A percentile compares a stretch with the other conserved stretches of the same genome.
Evolutionary conservation across 2,113 vertebrate genomes (phyloP).

Genomic region (Scomber colias): DNA sequence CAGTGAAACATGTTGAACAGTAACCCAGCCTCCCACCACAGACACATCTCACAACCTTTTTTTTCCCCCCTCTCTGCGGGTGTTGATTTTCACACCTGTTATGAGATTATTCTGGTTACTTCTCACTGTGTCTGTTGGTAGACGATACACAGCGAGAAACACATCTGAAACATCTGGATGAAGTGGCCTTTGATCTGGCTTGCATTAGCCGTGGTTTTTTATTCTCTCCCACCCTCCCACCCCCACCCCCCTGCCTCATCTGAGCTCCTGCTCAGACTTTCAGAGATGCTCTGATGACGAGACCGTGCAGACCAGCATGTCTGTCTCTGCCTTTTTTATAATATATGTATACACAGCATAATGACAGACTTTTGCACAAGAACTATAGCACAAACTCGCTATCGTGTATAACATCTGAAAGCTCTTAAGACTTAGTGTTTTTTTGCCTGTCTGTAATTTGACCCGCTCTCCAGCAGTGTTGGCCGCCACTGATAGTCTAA

Average conservation of each 20-base stretch:
- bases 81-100: conserved; percentile 46
- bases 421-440: conserved; percentile 53
- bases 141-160: neutral
- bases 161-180: conserved; percentile 66
- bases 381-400: conserved; percentile 20
- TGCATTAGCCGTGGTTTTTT: conserved; percentile 36
- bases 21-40: neutral
- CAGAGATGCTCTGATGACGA: conserved; percentile 21
- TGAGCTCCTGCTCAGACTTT: conserved; percentile 22
- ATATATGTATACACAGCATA: neutral
- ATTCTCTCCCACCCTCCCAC: conserved; percentile 2
- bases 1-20: neutral
- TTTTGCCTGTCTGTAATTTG: conserved; percentile 54
- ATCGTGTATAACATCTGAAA: conserved; percentile 42
- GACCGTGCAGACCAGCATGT: neutral
- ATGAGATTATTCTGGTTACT: conserved; percentile 17
- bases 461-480: conserved; percentile 58
- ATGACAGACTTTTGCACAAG: conserved; percentile 10
- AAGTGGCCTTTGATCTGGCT: conserved; percentile 61
- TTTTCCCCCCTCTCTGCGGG: neutral
- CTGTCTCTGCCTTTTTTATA: neutral
- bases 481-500: conserved; percentile 65
- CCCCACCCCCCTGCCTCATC: conserved; percentile 13
- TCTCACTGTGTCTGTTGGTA: conserved; percentile 2
- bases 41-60: conserved; percentile 1